Base-by-base conservation (phyloP, 30 jellyfish, hydroid and myxozoan species). In the Rhopilema esculentum region DNA sequence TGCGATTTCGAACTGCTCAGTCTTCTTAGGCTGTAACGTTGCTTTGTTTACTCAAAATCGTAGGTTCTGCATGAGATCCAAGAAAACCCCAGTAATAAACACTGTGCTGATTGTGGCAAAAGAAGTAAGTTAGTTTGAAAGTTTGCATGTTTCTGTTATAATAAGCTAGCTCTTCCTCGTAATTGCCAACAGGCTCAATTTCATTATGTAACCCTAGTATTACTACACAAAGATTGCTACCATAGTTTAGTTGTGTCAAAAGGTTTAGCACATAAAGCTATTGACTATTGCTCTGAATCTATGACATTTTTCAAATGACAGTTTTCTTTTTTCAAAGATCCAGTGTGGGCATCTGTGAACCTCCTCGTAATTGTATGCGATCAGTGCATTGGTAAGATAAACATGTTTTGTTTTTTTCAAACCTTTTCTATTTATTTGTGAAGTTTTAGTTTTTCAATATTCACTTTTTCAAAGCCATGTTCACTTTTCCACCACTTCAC, bases 31-130 rank as follows among this genome's bases (percentile, higher is more conserved):
- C 21, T n/a, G 85, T 17, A 29, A 8, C 48, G 6, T 72, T 0
- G 50, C 49, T 16, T 0, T 49, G 88, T 78, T 26, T 4, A 4
- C n/a, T 31, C 9, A 53, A 8, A 29, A 25, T 66, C 32, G 26
- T 51, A 92, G 98, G 78, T 88, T 29, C 79, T 92, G 32, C 48
- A 87, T 7, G 74, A 50, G 27, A 33, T 92, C 7, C 94, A 82
- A 66, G 85, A 72, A 76, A 88, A 92, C 71, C 83, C 88, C 29
- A 72, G 95, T 67, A 92, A 92, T 68, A 49, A 31, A 21, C 23
- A 30, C 63, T 92, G 98, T 81, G 98, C 98, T 4, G 98, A 92
- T 49, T 92, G 98, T 81, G 98, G 98, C 23, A 79, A 80, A 19
- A 83, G 77, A 71, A 69, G 98, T 92, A 66, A n/a, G 92, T 52